These are phyloP conservation scores for Drosophila pseudoobscura DNA, from an alignment of 1,140 invertebrate species.

Conservation along the genomic window DNA sequence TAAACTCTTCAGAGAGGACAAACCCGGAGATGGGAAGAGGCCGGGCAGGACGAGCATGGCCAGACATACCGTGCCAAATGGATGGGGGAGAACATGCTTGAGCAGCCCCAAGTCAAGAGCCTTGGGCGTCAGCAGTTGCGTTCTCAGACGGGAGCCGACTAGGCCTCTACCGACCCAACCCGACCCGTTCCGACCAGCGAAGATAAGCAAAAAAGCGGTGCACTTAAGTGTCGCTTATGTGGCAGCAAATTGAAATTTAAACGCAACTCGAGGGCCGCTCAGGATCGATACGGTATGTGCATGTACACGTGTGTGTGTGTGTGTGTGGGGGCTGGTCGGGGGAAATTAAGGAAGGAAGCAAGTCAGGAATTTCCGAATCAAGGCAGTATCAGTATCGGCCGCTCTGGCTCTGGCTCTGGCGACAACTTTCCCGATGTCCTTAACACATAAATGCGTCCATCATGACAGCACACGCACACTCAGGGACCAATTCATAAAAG, in stretches of 20 bases:
- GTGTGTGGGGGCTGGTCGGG: background rate
- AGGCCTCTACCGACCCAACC: slow-evolving; percentile 8
- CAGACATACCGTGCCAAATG: background rate
- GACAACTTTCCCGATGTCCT: slow-evolving; percentile 46
- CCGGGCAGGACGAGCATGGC: background rate
- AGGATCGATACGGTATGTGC: slow-evolving; percentile 58
- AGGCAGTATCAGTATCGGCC: slow-evolving; percentile 22
- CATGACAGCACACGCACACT: slow-evolving; percentile 35
- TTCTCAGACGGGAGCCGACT: slow-evolving; percentile 26
- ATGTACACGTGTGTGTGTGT: background rate
- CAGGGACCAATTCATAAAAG: slow-evolving; percentile 63
- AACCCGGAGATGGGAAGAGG: background rate
- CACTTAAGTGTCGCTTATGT: slow-evolving; percentile 75
- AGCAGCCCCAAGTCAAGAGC: slow-evolving; percentile 73
- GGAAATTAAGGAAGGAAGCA: background rate
- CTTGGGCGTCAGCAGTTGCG: slow-evolving; percentile 34
- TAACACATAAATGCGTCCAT: slow-evolving; percentile 65
- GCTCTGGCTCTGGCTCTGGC: too few species aligned
- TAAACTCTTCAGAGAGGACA: slow-evolving; percentile 69
- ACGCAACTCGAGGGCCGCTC: slow-evolving; percentile 70
- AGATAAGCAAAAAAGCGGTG: slow-evolving; percentile 60
- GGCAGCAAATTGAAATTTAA: slow-evolving; percentile 81
- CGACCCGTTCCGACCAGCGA: slow-evolving; percentile 21
- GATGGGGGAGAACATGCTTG: slow-evolving; percentile 36
- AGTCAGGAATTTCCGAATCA: slow-evolving; percentile 24